Percentiles rank a stretch among this genome's conserved stretches.
Evolutionary conservation across 1,140 invertebrate genomes (phyloP).

Genomic region (Hetaerina americana): DNA sequence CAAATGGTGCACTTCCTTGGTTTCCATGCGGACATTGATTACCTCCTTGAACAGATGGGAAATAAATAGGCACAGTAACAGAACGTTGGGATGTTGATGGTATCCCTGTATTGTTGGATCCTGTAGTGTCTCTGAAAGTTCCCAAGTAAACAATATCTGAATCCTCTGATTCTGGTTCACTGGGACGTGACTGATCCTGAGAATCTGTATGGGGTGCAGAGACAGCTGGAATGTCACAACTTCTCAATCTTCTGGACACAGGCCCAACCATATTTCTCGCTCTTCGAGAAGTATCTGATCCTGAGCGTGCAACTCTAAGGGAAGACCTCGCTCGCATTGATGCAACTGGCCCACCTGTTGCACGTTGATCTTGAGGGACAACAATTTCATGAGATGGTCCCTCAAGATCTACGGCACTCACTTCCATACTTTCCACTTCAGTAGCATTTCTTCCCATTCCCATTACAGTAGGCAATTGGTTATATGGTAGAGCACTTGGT

Average conservation of each 20-base stretch:
- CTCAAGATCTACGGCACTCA: not conserved
- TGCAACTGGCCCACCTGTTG: not conserved
- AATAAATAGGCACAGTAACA: not conserved
- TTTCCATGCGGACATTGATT: not conserved
- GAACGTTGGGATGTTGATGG: not conserved
- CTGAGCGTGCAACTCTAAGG: not conserved
- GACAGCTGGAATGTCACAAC: not conserved
- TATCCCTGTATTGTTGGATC: no score
- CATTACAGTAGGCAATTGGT: not conserved
- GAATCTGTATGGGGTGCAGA: not conserved
- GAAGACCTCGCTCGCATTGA: not conserved
- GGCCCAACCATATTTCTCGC: not conserved
- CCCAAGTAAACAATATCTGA: not conserved
- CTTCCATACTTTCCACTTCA: not conserved
- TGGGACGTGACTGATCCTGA: not conserved
- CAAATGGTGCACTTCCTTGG: no score
- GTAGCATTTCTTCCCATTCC: not conserved
- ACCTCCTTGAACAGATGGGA: not conserved
- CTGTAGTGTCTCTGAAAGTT: not conserved
- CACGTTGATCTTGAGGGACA: not conserved
- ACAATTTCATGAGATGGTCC: not conserved
- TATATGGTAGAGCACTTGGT: not conserved
- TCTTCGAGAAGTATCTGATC: not conserved
- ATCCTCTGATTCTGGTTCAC: not conserved
- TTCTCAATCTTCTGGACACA: not conserved